Evolutionary conservation across 2,888 invertebrate species (phyloP), one percentile per base, ranked within the genome.

Genomic region (Mesorhabditis spiculigera): DNA sequence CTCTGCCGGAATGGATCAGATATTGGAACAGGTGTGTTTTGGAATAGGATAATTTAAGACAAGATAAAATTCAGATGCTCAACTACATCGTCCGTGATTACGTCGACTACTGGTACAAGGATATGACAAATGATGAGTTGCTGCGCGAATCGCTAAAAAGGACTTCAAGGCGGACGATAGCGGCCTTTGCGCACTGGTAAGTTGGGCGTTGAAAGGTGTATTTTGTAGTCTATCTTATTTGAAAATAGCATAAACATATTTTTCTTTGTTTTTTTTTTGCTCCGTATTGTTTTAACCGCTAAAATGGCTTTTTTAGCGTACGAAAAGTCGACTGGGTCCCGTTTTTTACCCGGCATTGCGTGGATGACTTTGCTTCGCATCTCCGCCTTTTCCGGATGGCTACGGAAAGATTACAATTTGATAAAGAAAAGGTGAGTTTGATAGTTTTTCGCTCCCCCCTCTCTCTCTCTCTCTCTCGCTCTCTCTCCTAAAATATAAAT

Each of bases 341-440:
- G 58, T 92, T 93, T 82, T 89, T 94, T 72, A 93, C 94, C 41
- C 92, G 92, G 45, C 90, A 91, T 75, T 89, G 94, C 72, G 93
- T 95, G 3, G 94, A 95, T 87, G 94, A 94, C 87, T 90, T 93
- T 75, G 94, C 93, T 1, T 91, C 92, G 43, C 95, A 95, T 88
- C 90, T 95, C 77, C 90, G 93, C 76, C 88, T 95, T 42, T 95
- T 92, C 86, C 90, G 93, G 79, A 91, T 93, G 86, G 92, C 94
- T 0, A 83, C 86, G 73, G 87, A 87, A 50, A 86, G 76, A 80
- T 86, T 44, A 77, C 80, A 50, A 80, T 81, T 71, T 72, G 88
- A 90, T 82, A 90, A 78, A 82, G 89, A 82, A 65, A 65, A 42
- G 89, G 87, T 72, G 86, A 43, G 58, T 42, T 43, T 16, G 8